A percentile compares a stretch with the other conserved stretches of the same genome.
These are phyloP conservation scores for Silvanus unidentatus DNA, from an alignment of 2,888 invertebrate species.

Conservation along the genomic window DNA sequence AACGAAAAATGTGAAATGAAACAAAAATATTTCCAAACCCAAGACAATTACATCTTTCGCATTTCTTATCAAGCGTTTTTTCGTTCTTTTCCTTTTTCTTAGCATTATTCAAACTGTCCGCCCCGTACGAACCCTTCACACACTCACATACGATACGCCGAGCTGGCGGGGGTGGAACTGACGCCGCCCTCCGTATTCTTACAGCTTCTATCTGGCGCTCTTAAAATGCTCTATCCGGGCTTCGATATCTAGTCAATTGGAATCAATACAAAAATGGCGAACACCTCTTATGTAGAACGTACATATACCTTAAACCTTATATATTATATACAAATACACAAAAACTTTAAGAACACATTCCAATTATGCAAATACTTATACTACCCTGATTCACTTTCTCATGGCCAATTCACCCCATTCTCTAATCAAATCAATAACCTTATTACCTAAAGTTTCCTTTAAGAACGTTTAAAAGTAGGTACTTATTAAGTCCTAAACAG, in stretches of 20 bases:
- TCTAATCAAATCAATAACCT: too few relatives aligned
- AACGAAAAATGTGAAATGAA: too few relatives aligned
- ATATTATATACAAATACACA: too few relatives aligned
- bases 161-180: constrained; percentile 36
- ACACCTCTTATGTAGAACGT: constrained; percentile 18
- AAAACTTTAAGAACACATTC: too few relatives aligned
- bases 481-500: too few relatives aligned
- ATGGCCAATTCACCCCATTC: too few relatives aligned
- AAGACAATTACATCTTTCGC: constrained; percentile 4
- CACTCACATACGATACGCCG: constrained; percentile 45
- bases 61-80: constrained; percentile 9
- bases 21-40: too few relatives aligned
- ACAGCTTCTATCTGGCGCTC: constrained; percentile 19
- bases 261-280: constrained; percentile 43
- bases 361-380: too few relatives aligned
- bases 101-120: constrained; percentile 36
- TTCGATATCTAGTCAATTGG: constrained; percentile 39
- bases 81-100: constrained; percentile 21
- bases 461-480: too few relatives aligned
- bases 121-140: constrained; percentile 40
- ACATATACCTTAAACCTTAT: too few relatives aligned
- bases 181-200: constrained; percentile 33
- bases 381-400: too few relatives aligned
- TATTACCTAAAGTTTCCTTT: too few relatives aligned
- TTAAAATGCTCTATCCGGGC: constrained; percentile 32